A percentile compares a stretch with the other conserved stretches of the same genome.
These are phyloP conservation scores for Pollimyrus isidori DNA, from an alignment of 2,113 vertebrate genomes.

Conservation along the genomic window DNA sequence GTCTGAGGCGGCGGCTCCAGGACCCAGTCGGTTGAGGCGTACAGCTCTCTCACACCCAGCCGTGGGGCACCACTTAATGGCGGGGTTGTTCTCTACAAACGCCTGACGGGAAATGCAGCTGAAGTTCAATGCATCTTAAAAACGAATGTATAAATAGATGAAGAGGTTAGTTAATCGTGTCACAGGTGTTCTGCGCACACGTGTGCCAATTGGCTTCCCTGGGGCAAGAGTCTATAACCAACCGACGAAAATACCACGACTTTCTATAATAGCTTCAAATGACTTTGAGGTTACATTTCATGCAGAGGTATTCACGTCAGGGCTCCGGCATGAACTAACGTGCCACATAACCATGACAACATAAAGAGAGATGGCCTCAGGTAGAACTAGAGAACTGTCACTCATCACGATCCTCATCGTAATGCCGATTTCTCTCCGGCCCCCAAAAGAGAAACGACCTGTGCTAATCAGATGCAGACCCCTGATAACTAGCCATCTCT, in stretches of 20 bases:
- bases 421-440: background rate
- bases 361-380: background rate
- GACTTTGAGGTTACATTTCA: background rate
- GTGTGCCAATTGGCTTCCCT: background rate
- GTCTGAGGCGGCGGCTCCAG: constrained; percentile 72
- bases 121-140: background rate
- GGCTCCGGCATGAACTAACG: background rate
- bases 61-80: constrained; percentile 93
- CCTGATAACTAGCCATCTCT: background rate
- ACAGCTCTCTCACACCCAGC: constrained; percentile 92
- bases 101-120: constrained; percentile 62
- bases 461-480: background rate
- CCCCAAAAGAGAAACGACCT: background rate
- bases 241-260: background rate
- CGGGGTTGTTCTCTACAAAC: constrained; percentile 98
- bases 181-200: background rate
- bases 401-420: background rate
- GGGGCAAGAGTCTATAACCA: background rate
- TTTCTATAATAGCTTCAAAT: background rate
- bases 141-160: background rate
- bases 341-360: background rate
- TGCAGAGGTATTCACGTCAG: background rate
- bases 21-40: constrained; percentile 76
- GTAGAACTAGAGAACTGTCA: background rate
- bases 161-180: background rate